Conservation (phyloP, 2,888 invertebrate species). For the Drosophila atripex region DNA sequence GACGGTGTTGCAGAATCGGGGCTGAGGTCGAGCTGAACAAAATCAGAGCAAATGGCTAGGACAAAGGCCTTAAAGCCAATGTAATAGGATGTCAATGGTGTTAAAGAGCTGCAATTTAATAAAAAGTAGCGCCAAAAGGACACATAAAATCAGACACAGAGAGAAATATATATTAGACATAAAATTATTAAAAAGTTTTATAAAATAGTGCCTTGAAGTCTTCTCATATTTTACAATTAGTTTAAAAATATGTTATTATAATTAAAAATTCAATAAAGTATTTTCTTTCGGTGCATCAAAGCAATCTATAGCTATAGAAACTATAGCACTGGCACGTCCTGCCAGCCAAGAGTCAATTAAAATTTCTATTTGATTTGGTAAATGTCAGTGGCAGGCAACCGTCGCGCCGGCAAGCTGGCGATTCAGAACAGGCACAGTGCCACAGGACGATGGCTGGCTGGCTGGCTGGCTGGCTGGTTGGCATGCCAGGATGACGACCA, state of each 20-base stretch:
- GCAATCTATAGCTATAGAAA: slow-evolving; percentile 9
- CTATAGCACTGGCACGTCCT: slow-evolving; percentile 52
- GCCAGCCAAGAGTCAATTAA: slow-evolving; percentile 72
- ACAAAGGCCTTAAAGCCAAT: slow-evolving; percentile 29
- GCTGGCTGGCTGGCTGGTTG: too few relatives aligned
- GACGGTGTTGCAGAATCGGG: background rate
- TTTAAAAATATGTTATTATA: too few relatives aligned
- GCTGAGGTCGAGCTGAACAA: slow-evolving; percentile 9
- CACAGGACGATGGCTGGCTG: slow-evolving; percentile 4
- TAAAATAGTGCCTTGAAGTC: too few relatives aligned
- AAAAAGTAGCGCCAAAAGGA: background rate
- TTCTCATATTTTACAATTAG: background rate
- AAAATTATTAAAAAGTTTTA: too few relatives aligned
- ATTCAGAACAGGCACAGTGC: slow-evolving; percentile 7
- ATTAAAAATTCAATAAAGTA: too few relatives aligned
- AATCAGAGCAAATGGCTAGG: slow-evolving; percentile 21
- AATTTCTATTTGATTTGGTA: slow-evolving; percentile 79
- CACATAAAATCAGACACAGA: background rate
- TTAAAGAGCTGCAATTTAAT: slow-evolving; percentile 1
- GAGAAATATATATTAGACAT: background rate
- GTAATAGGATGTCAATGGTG: slow-evolving; percentile 15
- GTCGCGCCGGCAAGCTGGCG: background rate
- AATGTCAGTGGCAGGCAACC: slow-evolving; percentile 63
- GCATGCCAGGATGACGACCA: background rate
- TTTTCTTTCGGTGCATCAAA: background rate